Percentiles rank a stretch among this genome's conserved stretches.
phyloP scores from a whole-genome alignment of 2,113 vertebrate species.

The Esox niger region DNA sequence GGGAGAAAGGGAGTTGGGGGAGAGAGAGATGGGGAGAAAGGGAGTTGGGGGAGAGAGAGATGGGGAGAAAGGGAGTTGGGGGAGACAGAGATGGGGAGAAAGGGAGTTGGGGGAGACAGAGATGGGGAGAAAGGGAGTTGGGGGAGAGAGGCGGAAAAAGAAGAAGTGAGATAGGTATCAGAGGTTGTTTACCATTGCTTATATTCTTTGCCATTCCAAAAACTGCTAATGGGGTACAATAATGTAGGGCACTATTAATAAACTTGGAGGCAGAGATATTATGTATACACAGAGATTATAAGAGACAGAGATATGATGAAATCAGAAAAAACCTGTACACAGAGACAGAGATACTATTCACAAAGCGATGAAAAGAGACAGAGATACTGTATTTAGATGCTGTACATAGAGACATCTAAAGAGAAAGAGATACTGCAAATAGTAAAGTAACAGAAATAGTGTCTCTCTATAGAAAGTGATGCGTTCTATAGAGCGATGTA shows the following conservation, averaged over 20 bases:
- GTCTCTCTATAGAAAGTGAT: too few relatives aligned
- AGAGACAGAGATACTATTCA: too few relatives aligned
- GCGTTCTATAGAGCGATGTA: slow-evolving; percentile 3
- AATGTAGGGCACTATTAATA: neutral
- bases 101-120: neutral
- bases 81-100: too few relatives aligned
- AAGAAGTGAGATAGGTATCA: neutral
- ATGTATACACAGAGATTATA: neutral
- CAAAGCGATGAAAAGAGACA: too few relatives aligned
- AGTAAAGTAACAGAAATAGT: too few relatives aligned
- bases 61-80: neutral
- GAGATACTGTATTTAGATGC: too few relatives aligned
- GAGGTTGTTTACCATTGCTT: neutral
- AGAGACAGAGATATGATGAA: slow-evolving; percentile 8
- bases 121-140: too few relatives aligned
- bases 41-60: too few relatives aligned
- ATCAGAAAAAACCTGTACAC: too few relatives aligned
- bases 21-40: neutral
- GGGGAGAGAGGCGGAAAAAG: neutral
- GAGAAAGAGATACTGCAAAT: too few relatives aligned
- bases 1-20: slow-evolving; percentile 71
- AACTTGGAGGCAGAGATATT: neutral
- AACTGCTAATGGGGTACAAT: neutral
- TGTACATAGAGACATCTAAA: too few relatives aligned
- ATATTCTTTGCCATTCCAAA: neutral